These are phyloP conservation scores for Drosophila birchii DNA, from an alignment of 2,888 invertebrate species.

Conservation along the genomic window DNA sequence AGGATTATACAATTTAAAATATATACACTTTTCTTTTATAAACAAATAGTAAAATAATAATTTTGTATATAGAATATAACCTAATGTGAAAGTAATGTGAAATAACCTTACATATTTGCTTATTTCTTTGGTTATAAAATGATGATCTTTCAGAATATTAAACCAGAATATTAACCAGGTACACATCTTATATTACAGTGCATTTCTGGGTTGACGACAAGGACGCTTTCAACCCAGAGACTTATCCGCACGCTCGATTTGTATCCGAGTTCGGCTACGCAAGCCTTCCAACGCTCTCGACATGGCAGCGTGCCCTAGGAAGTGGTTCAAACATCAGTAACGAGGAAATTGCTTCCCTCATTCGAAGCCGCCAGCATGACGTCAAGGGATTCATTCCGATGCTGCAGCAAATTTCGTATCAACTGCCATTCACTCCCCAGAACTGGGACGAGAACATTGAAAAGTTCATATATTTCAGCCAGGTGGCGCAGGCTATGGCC, in stretches of 20 bases:
- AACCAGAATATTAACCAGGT: neutral
- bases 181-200: constrained; percentile 85
- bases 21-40: no score
- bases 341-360: constrained; percentile 87
- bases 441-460: constrained; percentile 87
- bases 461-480: constrained; percentile 92
- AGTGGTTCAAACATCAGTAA: constrained; percentile 63
- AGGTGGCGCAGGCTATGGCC: constrained; percentile 95
- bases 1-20: no score
- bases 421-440: constrained; percentile 87
- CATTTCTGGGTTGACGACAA: constrained; percentile 94
- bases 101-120: no score
- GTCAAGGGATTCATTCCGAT: constrained; percentile 89
- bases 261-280: constrained; percentile 98
- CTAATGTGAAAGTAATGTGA: no score
- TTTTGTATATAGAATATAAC: no score
- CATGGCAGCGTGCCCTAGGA: constrained; percentile 88
- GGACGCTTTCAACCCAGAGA: constrained; percentile 91
- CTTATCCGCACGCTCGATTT: constrained; percentile 93
- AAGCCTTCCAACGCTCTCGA: constrained; percentile 91
- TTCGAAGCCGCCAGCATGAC: constrained; percentile 94
- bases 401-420: constrained; percentile 86
- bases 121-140: neutral
- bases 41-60: no score
- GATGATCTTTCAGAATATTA: neutral